Evolutionary conservation across 2,888 invertebrate species (phyloP).

Genomic region (Brenthis daphne): DNA sequence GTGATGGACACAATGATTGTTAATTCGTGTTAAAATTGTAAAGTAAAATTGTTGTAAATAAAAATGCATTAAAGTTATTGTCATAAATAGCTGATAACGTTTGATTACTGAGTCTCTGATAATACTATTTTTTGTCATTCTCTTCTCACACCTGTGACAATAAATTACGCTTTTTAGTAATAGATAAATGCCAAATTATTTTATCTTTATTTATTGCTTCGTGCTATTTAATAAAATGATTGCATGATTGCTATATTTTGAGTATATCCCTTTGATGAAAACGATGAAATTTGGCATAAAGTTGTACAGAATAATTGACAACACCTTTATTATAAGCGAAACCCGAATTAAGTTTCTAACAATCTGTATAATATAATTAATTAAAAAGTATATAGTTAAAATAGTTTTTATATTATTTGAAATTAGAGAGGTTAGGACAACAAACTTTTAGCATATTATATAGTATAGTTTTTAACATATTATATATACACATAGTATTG

Average conservation of each 20-base stretch:
- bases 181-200: constrained; percentile 67
- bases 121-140: constrained; percentile 56
- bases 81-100: constrained; percentile 41
- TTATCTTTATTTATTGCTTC: constrained; percentile 23
- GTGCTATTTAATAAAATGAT: background rate
- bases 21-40: constrained; percentile 62
- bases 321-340: background rate
- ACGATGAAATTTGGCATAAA: background rate
- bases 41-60: constrained; percentile 56
- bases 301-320: background rate
- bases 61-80: constrained; percentile 44
- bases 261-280: background rate
- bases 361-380: no score
- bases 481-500: no score
- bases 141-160: constrained; percentile 79
- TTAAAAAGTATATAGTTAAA: no score
- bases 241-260: constrained; percentile 10
- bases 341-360: background rate
- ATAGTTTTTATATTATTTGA: no score
- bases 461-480: no score
- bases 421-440: no score
- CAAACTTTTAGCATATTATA: no score
- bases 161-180: constrained; percentile 80
- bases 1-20: constrained; percentile 56
- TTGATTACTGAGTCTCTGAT: constrained; percentile 42